Conservation (phyloP, 2,888 invertebrate genomes). For the Caenorhabditis sinica region DNA sequence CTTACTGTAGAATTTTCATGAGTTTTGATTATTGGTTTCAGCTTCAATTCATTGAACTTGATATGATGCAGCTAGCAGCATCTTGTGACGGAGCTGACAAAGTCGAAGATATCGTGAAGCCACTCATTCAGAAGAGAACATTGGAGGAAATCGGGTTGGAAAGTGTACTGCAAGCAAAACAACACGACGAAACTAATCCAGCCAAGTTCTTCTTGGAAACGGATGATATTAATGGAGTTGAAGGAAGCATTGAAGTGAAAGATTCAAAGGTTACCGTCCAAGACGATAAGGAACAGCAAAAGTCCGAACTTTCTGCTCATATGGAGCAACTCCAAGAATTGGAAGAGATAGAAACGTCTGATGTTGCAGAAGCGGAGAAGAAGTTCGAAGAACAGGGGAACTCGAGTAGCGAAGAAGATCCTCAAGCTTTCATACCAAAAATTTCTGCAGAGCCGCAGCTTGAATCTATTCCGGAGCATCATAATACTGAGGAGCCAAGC, state of each 20-base stretch:
- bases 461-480: constrained; percentile 24
- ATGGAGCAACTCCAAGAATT: background rate
- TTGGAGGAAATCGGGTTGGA: constrained; percentile 71
- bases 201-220: constrained; percentile 49
- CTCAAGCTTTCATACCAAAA: background rate
- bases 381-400: background rate
- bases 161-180: constrained; percentile 41
- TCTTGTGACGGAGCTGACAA: constrained; percentile 70
- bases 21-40: constrained; percentile 37
- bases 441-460: constrained; percentile 16
- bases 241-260: background rate
- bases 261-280: background rate
- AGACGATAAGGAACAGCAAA: background rate
- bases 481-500: background rate
- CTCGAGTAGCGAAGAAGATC: background rate
- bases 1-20: background rate
- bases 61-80: constrained; percentile 66
- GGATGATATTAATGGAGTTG: constrained; percentile 7
- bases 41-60: constrained; percentile 69
- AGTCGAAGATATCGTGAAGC: constrained; percentile 69
- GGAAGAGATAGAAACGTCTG: background rate
- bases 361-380: constrained; percentile 2
- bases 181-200: constrained; percentile 2
- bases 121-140: constrained; percentile 67
- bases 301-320: background rate